Evolutionary conservation across 1,140 invertebrate species (phyloP).

Genomic region (Drosophila sulfurigaster): DNA sequence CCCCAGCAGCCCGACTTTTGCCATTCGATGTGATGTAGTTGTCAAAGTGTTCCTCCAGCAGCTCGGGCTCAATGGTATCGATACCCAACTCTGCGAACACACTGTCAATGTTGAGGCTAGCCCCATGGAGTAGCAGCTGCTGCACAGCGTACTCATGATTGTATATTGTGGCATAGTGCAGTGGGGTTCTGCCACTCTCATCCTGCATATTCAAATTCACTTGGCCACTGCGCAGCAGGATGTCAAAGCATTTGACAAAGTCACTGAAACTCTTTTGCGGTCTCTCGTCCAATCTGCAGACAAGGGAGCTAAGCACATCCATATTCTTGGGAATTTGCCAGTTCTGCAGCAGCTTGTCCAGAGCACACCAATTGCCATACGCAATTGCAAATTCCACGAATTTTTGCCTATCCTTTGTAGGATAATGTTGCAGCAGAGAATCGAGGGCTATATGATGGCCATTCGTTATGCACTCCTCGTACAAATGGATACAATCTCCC

Average conservation of each 20-base stretch:
- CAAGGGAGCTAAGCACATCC: constrained; percentile 86
- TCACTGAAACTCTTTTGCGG: constrained; percentile 52
- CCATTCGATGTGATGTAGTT: constrained; percentile 88
- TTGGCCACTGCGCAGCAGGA: constrained; percentile 85
- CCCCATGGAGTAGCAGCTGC: constrained; percentile 88
- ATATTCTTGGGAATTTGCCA: constrained; percentile 85
- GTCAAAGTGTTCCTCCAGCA: constrained; percentile 89
- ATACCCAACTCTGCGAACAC: constrained; percentile 88
- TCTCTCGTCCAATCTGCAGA: constrained; percentile 85
- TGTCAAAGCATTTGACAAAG: constrained; percentile 86
- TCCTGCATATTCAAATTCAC: constrained; percentile 88
- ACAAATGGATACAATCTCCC: constrained; percentile 80
- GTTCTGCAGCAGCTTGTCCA: constrained; percentile 86
- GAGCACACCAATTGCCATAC: constrained; percentile 87
- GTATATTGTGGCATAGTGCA: constrained; percentile 92
- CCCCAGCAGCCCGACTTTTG: constrained; percentile 86
- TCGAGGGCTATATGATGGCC: constrained; percentile 86
- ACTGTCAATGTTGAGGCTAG: constrained; percentile 89
- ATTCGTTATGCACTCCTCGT: constrained; percentile 87
- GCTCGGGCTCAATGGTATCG: constrained; percentile 87
- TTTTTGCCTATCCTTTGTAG: constrained; percentile 63
- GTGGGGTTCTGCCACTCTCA: constrained; percentile 89
- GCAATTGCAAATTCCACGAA: constrained; percentile 84
- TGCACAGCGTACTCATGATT: constrained; percentile 87
- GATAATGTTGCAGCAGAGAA: constrained; percentile 69